phyloP scores from a whole-genome alignment of 1,140 invertebrate species.

The Drosophila tsacasi region DNA sequence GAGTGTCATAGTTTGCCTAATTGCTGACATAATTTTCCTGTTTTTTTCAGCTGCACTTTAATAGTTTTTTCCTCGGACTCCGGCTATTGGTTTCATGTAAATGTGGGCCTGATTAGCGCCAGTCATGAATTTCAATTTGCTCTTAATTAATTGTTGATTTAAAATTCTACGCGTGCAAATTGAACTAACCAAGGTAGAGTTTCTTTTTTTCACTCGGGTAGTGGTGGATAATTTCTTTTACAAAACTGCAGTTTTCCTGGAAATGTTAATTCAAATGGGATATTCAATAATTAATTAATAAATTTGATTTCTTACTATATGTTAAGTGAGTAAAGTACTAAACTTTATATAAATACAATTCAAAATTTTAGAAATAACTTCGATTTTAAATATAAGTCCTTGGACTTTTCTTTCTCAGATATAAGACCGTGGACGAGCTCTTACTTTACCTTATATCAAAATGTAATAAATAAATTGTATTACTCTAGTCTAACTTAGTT shows the following conservation, averaged over 20 bases:
- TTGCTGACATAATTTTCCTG: constrained; percentile 69
- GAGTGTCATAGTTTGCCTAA: constrained; percentile 73
- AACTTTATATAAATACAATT: neutral
- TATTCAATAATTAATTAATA: neutral
- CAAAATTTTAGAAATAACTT: neutral
- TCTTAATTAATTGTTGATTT: constrained; percentile 78
- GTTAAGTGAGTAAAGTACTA: neutral
- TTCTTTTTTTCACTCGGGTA: neutral
- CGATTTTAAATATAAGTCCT: no score
- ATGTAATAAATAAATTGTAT: neutral
- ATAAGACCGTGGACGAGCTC: no score
- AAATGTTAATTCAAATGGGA: neutral
- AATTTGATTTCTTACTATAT: neutral
- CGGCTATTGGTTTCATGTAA: constrained; percentile 73
- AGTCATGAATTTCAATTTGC: constrained; percentile 79
- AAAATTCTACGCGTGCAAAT: constrained; percentile 63
- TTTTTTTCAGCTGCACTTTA: constrained; percentile 46
- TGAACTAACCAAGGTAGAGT: neutral
- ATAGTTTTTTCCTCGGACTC: constrained; percentile 59
- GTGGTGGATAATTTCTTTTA: constrained; percentile 4
- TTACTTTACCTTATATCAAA: neutral
- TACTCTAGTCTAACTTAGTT: no score
- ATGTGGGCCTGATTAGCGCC: constrained; percentile 73
- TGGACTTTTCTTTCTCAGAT: no score
- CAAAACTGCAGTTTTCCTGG: neutral